Conservation (phyloP, 1,140 invertebrate species). For the Micrasema minimum region DNA sequence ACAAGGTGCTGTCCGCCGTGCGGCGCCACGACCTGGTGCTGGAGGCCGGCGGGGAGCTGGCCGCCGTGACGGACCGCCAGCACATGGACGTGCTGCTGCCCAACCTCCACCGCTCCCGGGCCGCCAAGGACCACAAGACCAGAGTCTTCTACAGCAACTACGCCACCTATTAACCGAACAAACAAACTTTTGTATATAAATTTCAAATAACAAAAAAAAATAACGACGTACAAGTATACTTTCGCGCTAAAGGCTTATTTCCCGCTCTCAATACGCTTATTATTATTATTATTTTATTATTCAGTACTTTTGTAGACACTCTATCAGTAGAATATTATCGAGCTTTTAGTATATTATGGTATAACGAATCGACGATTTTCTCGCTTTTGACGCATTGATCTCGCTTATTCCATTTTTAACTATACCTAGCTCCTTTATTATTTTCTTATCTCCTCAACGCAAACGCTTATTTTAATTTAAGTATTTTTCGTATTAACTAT, state of each 20-base stretch:
- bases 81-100: conserved; percentile 72
- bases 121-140: conserved; percentile 62
- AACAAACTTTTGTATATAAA: neutral
- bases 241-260: conserved; percentile 37
- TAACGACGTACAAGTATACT: conserved; percentile 19
- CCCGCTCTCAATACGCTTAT: conserved; percentile 8
- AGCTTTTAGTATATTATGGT: conserved; percentile 43
- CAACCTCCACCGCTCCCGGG: conserved; percentile 67
- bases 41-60: conserved; percentile 65
- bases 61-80: conserved; percentile 67
- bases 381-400: conserved; percentile 44
- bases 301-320: neutral
- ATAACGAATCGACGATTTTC: conserved; percentile 42
- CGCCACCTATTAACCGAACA: conserved; percentile 60
- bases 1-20: conserved; percentile 68
- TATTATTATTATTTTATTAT: conserved; percentile 10
- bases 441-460: conserved; percentile 35
- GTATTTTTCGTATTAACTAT: conserved; percentile 39
- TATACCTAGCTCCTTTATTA: conserved; percentile 36
- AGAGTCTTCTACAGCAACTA: conserved; percentile 67
- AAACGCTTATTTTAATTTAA: conserved; percentile 46
- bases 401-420: conserved; percentile 41
- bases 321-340: conserved; percentile 1
- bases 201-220: conserved; percentile 12
- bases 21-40: conserved; percentile 67